phyloP scores from a whole-genome alignment of 2,113 vertebrate species.

The Rhinoderma darwinii region DNA sequence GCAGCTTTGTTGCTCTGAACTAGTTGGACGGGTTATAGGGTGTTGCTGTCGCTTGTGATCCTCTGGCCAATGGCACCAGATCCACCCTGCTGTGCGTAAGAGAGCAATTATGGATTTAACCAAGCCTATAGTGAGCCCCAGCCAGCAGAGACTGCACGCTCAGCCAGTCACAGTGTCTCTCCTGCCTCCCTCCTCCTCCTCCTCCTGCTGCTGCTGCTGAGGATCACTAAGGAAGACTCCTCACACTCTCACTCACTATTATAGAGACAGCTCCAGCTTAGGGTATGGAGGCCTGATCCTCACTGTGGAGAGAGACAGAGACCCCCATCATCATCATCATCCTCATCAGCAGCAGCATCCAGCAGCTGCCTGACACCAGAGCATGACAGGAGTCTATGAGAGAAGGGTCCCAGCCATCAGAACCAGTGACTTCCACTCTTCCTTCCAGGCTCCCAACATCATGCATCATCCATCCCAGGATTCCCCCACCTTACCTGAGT shows the following conservation, averaged over 20 bases:
- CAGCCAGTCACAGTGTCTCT: slow-evolving; percentile 70
- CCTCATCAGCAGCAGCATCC: slow-evolving; percentile 60
- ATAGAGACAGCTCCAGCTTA: slow-evolving; percentile 49
- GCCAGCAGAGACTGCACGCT: slow-evolving; percentile 89
- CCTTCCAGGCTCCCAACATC: slow-evolving; percentile 82
- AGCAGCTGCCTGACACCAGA: slow-evolving; percentile 61
- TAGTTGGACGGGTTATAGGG: slow-evolving; percentile 88
- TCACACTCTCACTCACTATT: slow-evolving; percentile 43
- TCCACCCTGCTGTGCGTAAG: slow-evolving; percentile 99
- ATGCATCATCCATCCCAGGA: slow-evolving; percentile 93
- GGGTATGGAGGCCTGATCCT: slow-evolving; percentile 64
- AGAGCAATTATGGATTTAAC: slow-evolving; percentile 99
- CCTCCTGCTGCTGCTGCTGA: slow-evolving; percentile 57
- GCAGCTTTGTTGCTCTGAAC: slow-evolving; percentile 85
- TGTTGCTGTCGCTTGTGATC: slow-evolving; percentile 84
- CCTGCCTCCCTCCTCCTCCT: slow-evolving; percentile 62
- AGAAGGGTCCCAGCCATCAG: slow-evolving; percentile 92
- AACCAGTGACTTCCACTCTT: slow-evolving; percentile 88
- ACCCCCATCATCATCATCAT: slow-evolving; percentile 65
- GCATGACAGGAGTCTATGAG: slow-evolving; percentile 98
- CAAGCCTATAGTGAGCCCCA: slow-evolving; percentile 93
- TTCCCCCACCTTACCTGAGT: slow-evolving; percentile 97
- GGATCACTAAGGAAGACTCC: slow-evolving; percentile 44
- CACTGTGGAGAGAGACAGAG: slow-evolving; percentile 59
- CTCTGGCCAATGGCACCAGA: slow-evolving; percentile 98